A percentile compares a stretch with the other conserved stretches of the same genome.
phyloP scores from a whole-genome alignment of 2,113 vertebrate genomes.

The Anoura caudifer region DNA sequence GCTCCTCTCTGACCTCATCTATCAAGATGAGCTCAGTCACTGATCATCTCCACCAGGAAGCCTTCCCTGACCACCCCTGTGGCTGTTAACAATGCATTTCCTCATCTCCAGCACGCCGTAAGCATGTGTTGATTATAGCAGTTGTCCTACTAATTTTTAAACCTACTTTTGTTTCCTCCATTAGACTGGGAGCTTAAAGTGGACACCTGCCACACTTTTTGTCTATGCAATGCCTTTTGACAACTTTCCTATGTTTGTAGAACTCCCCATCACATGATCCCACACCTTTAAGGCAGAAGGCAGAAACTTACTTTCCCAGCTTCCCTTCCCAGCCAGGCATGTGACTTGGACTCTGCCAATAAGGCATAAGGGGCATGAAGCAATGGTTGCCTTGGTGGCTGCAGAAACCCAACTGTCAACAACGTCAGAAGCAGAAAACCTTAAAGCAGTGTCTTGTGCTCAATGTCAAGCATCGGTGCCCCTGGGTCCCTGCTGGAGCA shows the following conservation, averaged over 20 bases:
- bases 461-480: rapidly evolving
- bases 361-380: not conserved
- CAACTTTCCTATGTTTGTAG: not conserved
- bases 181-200: not conserved
- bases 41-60: conserved; percentile 7
- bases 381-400: not conserved
- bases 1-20: not conserved
- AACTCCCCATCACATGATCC: not conserved
- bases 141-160: not conserved
- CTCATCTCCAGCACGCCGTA: not conserved
- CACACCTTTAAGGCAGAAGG: not conserved
- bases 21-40: not conserved
- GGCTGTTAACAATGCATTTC: not conserved
- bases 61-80: not conserved
- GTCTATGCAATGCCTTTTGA: not conserved
- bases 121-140: not conserved
- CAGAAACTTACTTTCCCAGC: not conserved
- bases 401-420: not conserved
- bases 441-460: not conserved
- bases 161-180: not conserved
- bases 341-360: not conserved
- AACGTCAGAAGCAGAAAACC: not conserved
- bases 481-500: not conserved
- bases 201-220: not conserved
- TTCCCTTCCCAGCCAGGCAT: not conserved